Conservation (phyloP, 2,888 invertebrate genomes). For the Horisme vitalbata region DNA sequence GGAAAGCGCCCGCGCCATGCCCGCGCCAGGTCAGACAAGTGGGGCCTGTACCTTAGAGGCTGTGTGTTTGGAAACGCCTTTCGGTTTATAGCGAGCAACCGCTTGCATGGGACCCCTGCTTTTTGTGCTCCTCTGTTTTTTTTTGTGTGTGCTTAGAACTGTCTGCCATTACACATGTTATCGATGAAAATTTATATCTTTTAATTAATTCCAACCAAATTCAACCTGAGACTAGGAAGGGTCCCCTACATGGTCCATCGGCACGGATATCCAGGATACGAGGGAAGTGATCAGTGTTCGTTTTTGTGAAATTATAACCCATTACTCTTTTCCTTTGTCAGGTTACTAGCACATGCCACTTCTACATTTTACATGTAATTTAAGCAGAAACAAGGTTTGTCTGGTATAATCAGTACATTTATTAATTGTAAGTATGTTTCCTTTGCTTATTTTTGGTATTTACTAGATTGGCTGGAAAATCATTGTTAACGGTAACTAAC, state of each 20-base stretch:
- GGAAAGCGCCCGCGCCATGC: no score
- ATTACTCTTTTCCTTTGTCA: not conserved
- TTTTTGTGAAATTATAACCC: not conserved
- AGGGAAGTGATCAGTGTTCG: slow-evolving; percentile 3
- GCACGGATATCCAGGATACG: not conserved
- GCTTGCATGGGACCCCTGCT: no score
- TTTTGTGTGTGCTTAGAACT: no score
- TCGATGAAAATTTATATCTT: no score
- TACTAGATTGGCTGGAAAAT: not conserved
- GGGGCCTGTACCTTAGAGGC: no score
- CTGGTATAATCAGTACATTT: not conserved
- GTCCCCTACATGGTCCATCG: not conserved
- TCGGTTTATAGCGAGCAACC: no score
- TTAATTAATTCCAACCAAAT: no score
- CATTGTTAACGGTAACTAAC: not conserved
- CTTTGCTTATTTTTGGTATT: not conserved
- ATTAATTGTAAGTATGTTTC: not conserved
- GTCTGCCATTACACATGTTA: no score
- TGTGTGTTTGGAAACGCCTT: no score
- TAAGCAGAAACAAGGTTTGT: not conserved
- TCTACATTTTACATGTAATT: not conserved
- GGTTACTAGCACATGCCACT: not conserved
- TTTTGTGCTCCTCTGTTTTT: no score
- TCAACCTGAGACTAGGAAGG: no score
- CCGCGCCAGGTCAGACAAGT: no score